These are phyloP conservation scores for Ivindomyrus marchei DNA, from an alignment of 2,113 vertebrate species.

Conservation along the genomic window DNA sequence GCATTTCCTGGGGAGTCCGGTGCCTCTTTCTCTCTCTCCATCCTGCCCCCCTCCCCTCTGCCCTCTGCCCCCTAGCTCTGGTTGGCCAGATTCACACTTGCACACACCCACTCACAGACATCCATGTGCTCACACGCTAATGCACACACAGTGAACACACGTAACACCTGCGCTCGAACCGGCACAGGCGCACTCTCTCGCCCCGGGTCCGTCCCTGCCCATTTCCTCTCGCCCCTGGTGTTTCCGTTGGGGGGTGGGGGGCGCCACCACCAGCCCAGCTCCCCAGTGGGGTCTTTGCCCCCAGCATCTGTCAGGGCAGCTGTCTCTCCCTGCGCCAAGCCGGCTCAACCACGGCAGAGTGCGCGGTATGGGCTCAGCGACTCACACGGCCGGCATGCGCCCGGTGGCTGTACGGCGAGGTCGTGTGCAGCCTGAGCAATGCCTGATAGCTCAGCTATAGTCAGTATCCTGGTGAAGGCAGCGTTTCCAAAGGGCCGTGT, in stretches of 20 bases:
- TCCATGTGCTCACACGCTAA: not conserved
- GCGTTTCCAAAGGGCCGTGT: not conserved
- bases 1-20: slow-evolving; percentile 24
- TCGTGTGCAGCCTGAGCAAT: not conserved
- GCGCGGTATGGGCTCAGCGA: not conserved
- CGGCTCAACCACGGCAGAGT: slow-evolving; percentile 47
- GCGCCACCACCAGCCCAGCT: slow-evolving; percentile 49
- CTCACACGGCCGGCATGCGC: not conserved
- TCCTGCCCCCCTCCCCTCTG: not conserved
- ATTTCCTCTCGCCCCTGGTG: slow-evolving; percentile 72
- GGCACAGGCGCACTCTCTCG: slow-evolving; percentile 38
- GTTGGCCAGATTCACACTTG: not conserved
- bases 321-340: slow-evolving; percentile 63
- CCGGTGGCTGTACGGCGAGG: not conserved
- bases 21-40: not conserved
- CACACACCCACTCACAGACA: not conserved
- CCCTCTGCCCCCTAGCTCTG: not conserved
- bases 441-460: not conserved
- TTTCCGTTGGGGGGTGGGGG: slow-evolving; percentile 71
- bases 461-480: not conserved
- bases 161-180: slow-evolving; percentile 22
- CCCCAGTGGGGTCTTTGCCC: slow-evolving; percentile 73
- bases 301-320: slow-evolving; percentile 77
- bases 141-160: not conserved
- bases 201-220: slow-evolving; percentile 66